These are phyloP conservation scores for Eriocheir sinensis DNA, from an alignment of 1,140 invertebrate genomes.

Conservation along the genomic window DNA sequence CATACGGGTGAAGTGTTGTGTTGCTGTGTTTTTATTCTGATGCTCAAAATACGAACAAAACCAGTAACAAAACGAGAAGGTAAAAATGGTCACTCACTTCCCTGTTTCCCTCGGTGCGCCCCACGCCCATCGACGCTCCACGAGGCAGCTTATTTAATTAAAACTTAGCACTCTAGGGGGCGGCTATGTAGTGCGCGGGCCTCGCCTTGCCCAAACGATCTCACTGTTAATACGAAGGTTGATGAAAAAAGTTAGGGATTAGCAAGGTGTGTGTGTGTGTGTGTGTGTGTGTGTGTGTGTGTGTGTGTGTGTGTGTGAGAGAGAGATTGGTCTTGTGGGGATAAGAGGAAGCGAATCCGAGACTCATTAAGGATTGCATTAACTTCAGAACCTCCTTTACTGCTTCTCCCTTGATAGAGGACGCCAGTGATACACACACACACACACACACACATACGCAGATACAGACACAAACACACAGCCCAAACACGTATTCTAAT, in stretches of 20 bases:
- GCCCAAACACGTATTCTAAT: background rate
- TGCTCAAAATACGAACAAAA: no score
- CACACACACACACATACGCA: constrained; percentile 1
- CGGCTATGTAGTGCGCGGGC: background rate
- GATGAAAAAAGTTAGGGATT: constrained; percentile 17
- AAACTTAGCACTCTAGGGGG: constrained; percentile 3
- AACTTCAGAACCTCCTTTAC: background rate
- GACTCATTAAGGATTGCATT: constrained; percentile 1
- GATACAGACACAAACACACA: background rate
- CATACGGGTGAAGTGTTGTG: no score
- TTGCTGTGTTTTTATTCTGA: no score
- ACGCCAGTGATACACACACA: background rate
- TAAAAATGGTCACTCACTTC: background rate
- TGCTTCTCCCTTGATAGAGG: background rate
- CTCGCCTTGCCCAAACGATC: constrained; percentile 7
- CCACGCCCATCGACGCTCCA: background rate
- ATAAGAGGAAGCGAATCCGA: background rate
- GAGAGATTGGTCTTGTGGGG: background rate
- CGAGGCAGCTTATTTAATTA: background rate
- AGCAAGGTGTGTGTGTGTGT: background rate
- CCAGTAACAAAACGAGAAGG: no score
- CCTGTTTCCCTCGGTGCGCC: background rate
- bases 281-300: constrained; percentile 22
- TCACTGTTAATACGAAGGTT: background rate
- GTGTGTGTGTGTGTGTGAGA: background rate